Percentiles rank a stretch among this genome's conserved stretches.
Evolutionary conservation across 2,797 vertebrate genomes (phyloP).

Genomic region (Coregonus sp.): DNA sequence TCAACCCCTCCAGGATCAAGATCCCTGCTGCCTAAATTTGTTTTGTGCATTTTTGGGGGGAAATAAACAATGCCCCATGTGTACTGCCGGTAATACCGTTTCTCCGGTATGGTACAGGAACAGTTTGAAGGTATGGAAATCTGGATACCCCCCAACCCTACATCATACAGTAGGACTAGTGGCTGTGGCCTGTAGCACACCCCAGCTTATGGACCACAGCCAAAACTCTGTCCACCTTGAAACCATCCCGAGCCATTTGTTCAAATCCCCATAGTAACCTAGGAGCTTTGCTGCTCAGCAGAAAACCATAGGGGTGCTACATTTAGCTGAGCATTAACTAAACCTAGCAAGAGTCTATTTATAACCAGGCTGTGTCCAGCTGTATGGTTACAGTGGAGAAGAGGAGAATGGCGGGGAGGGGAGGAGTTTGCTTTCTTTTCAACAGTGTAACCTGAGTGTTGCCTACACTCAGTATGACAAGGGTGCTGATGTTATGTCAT

Average conservation of each 20-base stretch:
- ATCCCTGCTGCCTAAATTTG: too few species aligned
- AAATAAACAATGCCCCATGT: too few species aligned
- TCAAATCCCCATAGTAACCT: slow-evolving; percentile 13
- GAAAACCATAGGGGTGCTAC: slow-evolving; percentile 19
- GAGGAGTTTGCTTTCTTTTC: neutral
- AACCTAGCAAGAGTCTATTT: slow-evolving; percentile 50
- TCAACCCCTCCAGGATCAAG: too few species aligned
- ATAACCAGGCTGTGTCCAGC: slow-evolving; percentile 48
- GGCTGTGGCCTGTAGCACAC: neutral
- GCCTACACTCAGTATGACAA: neutral
- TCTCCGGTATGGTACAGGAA: too few species aligned
- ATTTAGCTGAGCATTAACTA: slow-evolving; percentile 51
- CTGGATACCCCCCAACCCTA: neutral
- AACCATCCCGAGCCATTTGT: neutral
- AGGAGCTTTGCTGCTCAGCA: slow-evolving; percentile 18
- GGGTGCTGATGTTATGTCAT: neutral
- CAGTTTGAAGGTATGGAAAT: too few species aligned
- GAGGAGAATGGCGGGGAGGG: slow-evolving; percentile 8
- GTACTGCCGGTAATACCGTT: too few species aligned
- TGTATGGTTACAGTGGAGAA: slow-evolving; percentile 40
- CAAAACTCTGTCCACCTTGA: neutral
- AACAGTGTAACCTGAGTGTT: neutral
- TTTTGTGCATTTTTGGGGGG: too few species aligned
- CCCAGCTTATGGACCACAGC: neutral
- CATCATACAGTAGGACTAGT: neutral